phyloP scores from a whole-genome alignment of 2,113 vertebrate genomes.

The Pelodiscus sinensis region DNA sequence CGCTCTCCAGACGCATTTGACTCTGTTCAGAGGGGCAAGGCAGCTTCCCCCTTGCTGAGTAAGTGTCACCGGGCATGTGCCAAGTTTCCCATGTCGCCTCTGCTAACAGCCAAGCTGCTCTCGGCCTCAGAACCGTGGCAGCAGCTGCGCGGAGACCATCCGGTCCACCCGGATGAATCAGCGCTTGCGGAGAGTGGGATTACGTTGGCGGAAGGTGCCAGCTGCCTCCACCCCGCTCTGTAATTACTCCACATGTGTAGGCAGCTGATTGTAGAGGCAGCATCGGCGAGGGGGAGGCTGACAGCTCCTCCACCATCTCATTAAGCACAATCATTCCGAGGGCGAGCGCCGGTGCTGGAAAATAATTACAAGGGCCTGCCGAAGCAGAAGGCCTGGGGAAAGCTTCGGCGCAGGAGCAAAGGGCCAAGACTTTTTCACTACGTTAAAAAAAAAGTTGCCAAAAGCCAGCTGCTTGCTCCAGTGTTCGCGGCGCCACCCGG shows the following conservation, averaged over 20 bases:
- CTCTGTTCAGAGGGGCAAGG: not conserved
- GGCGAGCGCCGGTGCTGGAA: not conserved
- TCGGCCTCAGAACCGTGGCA: not conserved
- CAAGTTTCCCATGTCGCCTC: not conserved
- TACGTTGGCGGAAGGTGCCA: constrained; percentile 60
- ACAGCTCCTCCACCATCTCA: constrained; percentile 59
- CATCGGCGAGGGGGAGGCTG: constrained; percentile 55
- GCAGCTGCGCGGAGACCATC: not conserved
- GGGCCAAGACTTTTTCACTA: not conserved
- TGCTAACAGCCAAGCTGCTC: not conserved
- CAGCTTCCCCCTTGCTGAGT: not conserved
- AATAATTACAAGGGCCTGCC: constrained; percentile 26
- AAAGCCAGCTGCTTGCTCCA: not conserved
- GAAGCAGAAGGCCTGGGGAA: not conserved
- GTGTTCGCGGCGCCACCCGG: accelerated
- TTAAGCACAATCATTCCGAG: constrained; percentile 50
- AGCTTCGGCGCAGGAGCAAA: not conserved
- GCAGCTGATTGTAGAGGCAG: constrained; percentile 66
- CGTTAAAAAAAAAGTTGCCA: accelerated
- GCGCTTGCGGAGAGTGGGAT: constrained; percentile 35
- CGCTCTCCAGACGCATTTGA: not conserved
- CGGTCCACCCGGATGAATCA: constrained; percentile 58
- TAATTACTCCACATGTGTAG: constrained; percentile 69
- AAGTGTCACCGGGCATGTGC: not conserved
- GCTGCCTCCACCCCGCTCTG: constrained; percentile 61